These are phyloP conservation scores for Cantharis flavilabris DNA, from an alignment of 2,888 invertebrate species.

Conservation along the genomic window DNA sequence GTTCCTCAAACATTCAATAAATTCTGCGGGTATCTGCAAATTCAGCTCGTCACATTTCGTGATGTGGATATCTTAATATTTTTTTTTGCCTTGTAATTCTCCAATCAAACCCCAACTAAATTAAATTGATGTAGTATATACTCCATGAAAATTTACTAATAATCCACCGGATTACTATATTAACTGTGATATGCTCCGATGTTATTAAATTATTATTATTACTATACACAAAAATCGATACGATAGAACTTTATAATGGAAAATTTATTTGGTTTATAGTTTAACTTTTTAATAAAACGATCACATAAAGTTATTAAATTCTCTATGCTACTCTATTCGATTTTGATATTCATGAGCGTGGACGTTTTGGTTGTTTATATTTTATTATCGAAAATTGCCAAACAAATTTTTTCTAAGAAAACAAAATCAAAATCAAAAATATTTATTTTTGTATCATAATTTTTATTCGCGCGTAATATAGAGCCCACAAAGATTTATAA, in stretches of 20 bases:
- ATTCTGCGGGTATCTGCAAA: conserved; percentile 21
- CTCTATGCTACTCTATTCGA: not conserved
- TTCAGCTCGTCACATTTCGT: conserved; percentile 7
- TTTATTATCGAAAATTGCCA: not conserved
- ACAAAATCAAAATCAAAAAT: not conserved
- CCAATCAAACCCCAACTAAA: too few species aligned
- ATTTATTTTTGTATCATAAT: not conserved
- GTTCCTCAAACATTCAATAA: conserved; percentile 27
- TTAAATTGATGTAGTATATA: too few species aligned
- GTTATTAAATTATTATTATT: not conserved
- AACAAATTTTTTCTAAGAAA: not conserved
- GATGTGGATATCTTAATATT: not conserved
- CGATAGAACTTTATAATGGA: not conserved
- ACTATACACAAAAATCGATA: not conserved
- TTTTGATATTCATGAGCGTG: not conserved
- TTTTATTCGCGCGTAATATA: not conserved
- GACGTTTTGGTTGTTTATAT: not conserved
- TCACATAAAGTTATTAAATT: not conserved
- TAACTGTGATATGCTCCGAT: not conserved
- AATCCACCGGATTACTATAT: not conserved
- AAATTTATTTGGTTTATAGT: not conserved
- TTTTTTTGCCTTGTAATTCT: not conserved
- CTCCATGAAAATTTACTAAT: not conserved
- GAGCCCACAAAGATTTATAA: not conserved
- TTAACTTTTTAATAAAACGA: not conserved